Evolutionary conservation across 2,797 vertebrate species (phyloP).

Genomic region (Paramormyrops hopkinsi): DNA sequence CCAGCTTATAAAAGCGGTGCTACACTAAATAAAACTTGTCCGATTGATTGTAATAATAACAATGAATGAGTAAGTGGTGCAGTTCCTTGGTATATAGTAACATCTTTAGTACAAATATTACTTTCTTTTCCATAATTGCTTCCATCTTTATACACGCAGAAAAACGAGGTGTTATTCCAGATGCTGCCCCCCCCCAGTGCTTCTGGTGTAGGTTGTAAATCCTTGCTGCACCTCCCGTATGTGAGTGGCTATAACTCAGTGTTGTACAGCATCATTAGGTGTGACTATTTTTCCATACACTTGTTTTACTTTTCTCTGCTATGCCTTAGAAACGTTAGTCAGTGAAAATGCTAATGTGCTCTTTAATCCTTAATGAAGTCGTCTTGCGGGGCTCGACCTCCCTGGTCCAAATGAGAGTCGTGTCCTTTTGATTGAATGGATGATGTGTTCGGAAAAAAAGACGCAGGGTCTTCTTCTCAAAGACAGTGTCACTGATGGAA

Average conservation of each 20-base stretch:
- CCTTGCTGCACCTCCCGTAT: background rate
- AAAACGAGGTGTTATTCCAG: background rate
- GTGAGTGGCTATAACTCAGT: background rate
- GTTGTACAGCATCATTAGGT: background rate
- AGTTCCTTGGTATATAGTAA: background rate
- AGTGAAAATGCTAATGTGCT: conserved; percentile 7
- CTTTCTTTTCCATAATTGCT: background rate
- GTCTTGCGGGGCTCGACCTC: background rate
- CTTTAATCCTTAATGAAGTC: background rate
- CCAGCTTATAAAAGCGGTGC: background rate
- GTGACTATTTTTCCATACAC: background rate
- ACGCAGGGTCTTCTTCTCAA: background rate
- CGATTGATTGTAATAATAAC: background rate
- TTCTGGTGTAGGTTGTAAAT: background rate
- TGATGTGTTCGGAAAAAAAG: background rate
- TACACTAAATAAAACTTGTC: background rate
- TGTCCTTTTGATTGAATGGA: conserved; percentile 7
- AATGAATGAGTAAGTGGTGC: background rate
- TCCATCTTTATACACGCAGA: background rate
- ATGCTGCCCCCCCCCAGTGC: background rate
- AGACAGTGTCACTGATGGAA: background rate
- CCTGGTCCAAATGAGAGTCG: background rate
- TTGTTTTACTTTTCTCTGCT: background rate
- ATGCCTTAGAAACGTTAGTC: background rate
- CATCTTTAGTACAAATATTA: background rate